Evolutionary conservation across 1,140 invertebrate genomes (phyloP).

Genomic region (Eufriesea mexicana): DNA sequence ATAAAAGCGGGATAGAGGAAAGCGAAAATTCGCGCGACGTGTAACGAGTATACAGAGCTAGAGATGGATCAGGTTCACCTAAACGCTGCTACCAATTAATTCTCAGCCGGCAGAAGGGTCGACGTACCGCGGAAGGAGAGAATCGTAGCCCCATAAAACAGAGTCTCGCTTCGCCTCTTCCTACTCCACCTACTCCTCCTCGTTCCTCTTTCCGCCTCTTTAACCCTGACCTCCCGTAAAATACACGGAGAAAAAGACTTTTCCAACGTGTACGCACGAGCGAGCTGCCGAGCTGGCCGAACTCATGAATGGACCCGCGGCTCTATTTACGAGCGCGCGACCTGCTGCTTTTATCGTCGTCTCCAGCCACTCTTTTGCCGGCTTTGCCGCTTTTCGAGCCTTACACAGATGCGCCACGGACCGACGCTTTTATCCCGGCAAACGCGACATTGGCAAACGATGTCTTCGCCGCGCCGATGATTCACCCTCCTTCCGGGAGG

Average conservation of each 20-base stretch:
- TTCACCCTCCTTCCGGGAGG: not conserved
- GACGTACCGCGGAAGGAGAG: conserved; percentile 40
- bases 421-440: not conserved
- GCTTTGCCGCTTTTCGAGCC: conserved; percentile 45
- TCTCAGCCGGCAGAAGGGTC: conserved; percentile 33
- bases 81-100: conserved; percentile 51
- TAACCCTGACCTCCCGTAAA: conserved; percentile 80
- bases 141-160: conserved; percentile 62
- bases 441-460: conserved; percentile 5
- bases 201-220: conserved; percentile 74
- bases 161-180: conserved; percentile 45
- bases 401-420: conserved; percentile 38
- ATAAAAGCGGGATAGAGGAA: not conserved
- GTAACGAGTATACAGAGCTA: not conserved
- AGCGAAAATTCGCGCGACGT: conserved; percentile 16
- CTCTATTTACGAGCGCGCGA: conserved; percentile 76
- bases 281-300: conserved; percentile 71
- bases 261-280: conserved; percentile 76
- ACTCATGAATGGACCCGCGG: conserved; percentile 78
- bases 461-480: not conserved
- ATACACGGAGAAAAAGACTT: conserved; percentile 78
- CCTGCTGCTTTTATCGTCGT: conserved; percentile 71
- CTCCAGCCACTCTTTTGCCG: conserved; percentile 48
- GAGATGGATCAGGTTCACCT: conserved; percentile 40
- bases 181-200: conserved; percentile 5